A percentile compares a stretch with the other conserved stretches of the same genome.
phyloP scores from a whole-genome alignment of 1,140 invertebrate species.

The Panonychus citri region DNA sequence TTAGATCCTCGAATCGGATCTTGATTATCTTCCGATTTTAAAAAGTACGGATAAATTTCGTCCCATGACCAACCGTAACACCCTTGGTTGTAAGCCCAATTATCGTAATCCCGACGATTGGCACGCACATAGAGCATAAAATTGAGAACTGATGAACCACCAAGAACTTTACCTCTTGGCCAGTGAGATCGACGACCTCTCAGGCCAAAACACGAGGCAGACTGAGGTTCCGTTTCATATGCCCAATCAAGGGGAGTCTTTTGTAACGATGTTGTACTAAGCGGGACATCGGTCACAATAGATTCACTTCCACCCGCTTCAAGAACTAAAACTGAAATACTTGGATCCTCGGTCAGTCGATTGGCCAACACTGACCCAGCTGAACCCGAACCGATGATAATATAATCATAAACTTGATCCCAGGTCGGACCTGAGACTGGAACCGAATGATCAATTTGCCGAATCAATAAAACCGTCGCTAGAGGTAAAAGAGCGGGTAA shows the following conservation, averaged over 20 bases:
- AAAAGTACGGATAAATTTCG: constrained; percentile 66
- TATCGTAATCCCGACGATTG: constrained; percentile 74
- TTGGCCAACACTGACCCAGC: constrained; percentile 84
- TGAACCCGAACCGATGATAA: constrained; percentile 62
- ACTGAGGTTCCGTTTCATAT: constrained; percentile 60
- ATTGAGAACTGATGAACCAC: constrained; percentile 66
- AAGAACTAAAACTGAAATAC: constrained; percentile 38
- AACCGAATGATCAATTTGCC: constrained; percentile 3
- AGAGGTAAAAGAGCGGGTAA: constrained; percentile 12
- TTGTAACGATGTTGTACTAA: constrained; percentile 62
- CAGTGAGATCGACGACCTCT: constrained; percentile 53
- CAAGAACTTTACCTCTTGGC: constrained; percentile 54
- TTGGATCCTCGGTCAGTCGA: constrained; percentile 46
- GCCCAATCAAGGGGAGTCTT: constrained; percentile 59
- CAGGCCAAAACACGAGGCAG: constrained; percentile 49
- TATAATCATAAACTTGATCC: constrained; percentile 53
- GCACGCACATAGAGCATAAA: constrained; percentile 93
- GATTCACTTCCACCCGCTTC: constrained; percentile 80
- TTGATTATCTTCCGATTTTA: constrained; percentile 61
- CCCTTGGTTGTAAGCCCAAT: constrained; percentile 58
- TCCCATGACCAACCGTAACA: constrained; percentile 77
- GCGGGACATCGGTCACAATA: constrained; percentile 61
- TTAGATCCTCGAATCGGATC: constrained; percentile 55
- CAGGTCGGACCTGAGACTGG: constrained; percentile 32
- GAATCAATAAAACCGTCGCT: constrained; percentile 11